These are phyloP conservation scores for Pluvialis apricaria DNA, from an alignment of 2,113 vertebrate species.

Conservation along the genomic window DNA sequence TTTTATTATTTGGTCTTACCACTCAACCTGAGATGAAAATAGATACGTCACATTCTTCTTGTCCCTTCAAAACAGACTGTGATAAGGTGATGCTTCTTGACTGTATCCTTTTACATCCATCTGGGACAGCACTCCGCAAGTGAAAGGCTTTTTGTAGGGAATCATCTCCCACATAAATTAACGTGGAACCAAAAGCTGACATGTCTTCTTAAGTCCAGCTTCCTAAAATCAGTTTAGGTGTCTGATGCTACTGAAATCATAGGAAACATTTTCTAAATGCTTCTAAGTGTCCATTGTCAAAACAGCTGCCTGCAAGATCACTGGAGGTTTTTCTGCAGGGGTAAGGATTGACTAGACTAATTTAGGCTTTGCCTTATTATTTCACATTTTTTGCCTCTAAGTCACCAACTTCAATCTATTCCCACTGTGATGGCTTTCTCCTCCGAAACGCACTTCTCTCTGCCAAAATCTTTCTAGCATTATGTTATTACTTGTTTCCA, in stretches of 20 bases:
- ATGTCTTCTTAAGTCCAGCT: not conserved
- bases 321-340: not conserved
- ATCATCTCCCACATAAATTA: not conserved
- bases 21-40: not conserved
- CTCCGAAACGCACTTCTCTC: not conserved
- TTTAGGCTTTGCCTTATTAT: not conserved
- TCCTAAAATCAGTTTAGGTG: not conserved
- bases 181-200: not conserved
- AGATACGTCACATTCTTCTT: not conserved
- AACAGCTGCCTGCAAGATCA: not conserved
- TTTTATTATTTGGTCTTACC: not conserved
- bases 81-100: not conserved
- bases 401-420: not conserved
- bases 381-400: not conserved
- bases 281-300: not conserved
- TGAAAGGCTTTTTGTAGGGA: not conserved
- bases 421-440: not conserved
- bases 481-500: not conserved
- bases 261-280: not conserved
- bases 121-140: not conserved
- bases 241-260: not conserved
- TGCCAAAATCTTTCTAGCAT: not conserved
- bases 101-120: not conserved
- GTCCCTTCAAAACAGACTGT: not conserved
- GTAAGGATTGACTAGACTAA: not conserved